These are phyloP conservation scores for Ptilorrhoa leucosticta DNA, from an alignment of 2,113 vertebrate species.

Conservation along the genomic window DNA sequence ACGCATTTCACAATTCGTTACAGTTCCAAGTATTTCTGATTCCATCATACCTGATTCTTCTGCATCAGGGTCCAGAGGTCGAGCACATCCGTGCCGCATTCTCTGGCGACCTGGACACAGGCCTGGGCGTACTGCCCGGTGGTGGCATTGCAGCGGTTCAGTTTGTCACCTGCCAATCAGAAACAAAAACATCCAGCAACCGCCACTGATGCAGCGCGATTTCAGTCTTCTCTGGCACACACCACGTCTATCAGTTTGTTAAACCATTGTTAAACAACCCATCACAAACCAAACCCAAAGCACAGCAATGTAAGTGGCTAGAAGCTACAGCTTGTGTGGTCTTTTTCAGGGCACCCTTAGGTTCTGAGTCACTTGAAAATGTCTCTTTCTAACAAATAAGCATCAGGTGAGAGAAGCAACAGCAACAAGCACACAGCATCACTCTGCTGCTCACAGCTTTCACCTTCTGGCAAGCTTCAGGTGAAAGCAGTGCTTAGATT, in stretches of 20 bases:
- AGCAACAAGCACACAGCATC: neutral
- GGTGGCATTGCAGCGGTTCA: conserved; percentile 82
- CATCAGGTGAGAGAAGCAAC: neutral
- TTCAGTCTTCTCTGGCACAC: neutral
- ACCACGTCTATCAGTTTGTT: accelerated
- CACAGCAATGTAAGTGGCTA: neutral
- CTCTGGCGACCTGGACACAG: conserved; percentile 77
- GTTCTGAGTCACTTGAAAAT: neutral
- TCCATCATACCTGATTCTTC: conserved; percentile 75
- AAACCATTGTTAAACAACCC: neutral
- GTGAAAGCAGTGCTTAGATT: neutral
- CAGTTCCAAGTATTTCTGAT: neutral
- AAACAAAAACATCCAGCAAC: neutral
- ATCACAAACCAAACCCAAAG: neutral
- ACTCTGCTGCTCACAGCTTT: neutral
- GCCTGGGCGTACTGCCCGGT: conserved; percentile 83
- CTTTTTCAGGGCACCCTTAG: neutral
- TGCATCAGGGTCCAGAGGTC: conserved; percentile 96
- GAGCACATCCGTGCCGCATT: conserved; percentile 77
- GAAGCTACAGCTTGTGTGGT: neutral
- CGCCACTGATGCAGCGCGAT: accelerated
- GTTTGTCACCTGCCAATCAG: conserved; percentile 66
- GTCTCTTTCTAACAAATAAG: neutral
- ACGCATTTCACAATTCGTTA: neutral
- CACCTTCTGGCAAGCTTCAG: neutral